Evolutionary conservation across 2,888 invertebrate genomes (phyloP), one percentile per base, ranked within the genome.

Genomic region (Gibbula magus): DNA sequence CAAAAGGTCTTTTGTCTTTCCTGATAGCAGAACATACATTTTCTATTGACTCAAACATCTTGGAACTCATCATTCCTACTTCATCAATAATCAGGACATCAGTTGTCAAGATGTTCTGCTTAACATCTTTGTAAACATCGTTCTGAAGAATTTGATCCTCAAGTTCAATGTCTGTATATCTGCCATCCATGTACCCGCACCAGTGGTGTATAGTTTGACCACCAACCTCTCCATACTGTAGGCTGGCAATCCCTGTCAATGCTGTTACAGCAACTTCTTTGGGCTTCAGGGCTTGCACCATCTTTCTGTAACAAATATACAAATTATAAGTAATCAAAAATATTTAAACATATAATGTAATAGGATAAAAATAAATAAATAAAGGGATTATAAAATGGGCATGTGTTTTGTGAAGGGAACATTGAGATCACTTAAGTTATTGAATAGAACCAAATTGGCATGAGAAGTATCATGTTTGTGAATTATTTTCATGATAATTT

Each of bases 71-170:
- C 81, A 79, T 81, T 2, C 70, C 51, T 3, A 82, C 74, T 39
- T 82, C 80, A 77, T 82, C 82, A 54, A 82, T 79, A 18, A 80
- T 66, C 4, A 82, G 39, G 0, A 76, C 39, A 25, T 80, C 80
- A 25, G 66, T 35, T 35, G 53, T 8, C 66, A 39, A 53, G 2
- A 81, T 79, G 45, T 77, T 53, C 32, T 66, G 45, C 13, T n/a
- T 32, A 35, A 75, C 70, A 22, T 39, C 66, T 39, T 52, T 22
- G 45, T 52, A 79, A 53, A 20, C 56, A 13, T 56, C 56, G 1
- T 20, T n/a, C 53, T 53, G n/a, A n/a, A n/a, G n/a, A n/a, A n/a
- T n/a, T n/a, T n/a, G n/a, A n/a, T n/a, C n/a, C n/a, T n/a, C n/a
- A n/a, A n/a, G n/a, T n/a, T n/a, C n/a, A n/a, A n/a, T n/a, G n/a